phyloP scores from a whole-genome alignment of 2,113 vertebrate species.

The Crotophaga sulcirostris region DNA sequence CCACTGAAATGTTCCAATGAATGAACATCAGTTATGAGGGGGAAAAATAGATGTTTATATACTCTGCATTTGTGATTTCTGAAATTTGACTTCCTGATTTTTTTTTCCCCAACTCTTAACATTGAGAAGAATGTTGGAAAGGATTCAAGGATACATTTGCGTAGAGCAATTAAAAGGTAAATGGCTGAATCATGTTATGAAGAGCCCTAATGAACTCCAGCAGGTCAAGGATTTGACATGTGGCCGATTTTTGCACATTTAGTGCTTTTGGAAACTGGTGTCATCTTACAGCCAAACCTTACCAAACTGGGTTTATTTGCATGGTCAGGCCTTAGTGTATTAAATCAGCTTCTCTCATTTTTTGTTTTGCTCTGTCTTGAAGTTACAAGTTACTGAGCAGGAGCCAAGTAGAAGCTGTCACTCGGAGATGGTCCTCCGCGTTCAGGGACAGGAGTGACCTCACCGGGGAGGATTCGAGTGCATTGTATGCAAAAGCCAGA shows the following conservation, averaged over 20 bases:
- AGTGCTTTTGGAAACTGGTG: neutral
- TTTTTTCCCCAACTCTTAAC: neutral
- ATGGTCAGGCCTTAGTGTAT: neutral
- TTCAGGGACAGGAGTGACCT: neutral
- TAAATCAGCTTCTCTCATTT: neutral
- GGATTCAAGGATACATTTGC: neutral
- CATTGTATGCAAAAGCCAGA: neutral
- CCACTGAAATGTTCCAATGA: neutral
- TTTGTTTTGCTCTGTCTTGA: neutral
- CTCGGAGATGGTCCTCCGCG: neutral
- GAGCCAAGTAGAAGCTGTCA: neutral
- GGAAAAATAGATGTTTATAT: neutral
- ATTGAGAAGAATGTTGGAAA: neutral
- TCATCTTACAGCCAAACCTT: neutral
- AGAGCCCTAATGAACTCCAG: neutral
- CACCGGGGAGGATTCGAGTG: neutral
- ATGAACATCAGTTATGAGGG: neutral
- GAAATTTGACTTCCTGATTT: neutral
- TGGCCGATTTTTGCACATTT: neutral
- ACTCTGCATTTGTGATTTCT: neutral
- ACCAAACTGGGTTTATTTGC: neutral
- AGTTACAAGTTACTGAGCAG: neutral
- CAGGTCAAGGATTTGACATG: neutral
- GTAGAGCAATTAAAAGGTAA: neutral
- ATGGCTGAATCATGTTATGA: neutral